Evolutionary conservation across 2,888 invertebrate genomes (phyloP).

Genomic region (Hypselothyrea guttata): DNA sequence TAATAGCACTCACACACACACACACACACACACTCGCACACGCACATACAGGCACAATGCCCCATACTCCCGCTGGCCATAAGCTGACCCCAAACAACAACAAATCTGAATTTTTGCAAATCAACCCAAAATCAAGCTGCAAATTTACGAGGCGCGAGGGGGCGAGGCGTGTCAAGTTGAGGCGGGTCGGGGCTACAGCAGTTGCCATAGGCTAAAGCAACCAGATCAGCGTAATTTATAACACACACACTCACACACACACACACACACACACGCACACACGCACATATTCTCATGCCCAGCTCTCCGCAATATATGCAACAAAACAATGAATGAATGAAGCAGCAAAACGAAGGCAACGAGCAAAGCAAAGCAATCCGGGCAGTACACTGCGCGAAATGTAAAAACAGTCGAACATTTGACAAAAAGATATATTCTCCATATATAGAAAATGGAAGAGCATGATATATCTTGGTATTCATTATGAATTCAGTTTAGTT

Average conservation of each 20-base stretch:
- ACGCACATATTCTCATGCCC: slow-evolving; percentile 13
- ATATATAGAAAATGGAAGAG: too few species aligned
- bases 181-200: slow-evolving; percentile 1
- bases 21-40: background rate
- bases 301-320: slow-evolving; percentile 27
- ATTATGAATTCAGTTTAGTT: too few species aligned
- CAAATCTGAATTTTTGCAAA: slow-evolving; percentile 51
- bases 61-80: background rate
- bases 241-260: slow-evolving; percentile 20
- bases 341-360: slow-evolving; percentile 6
- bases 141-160: slow-evolving; percentile 49
- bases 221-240: slow-evolving; percentile 70
- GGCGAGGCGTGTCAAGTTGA: background rate
- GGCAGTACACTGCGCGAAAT: too few species aligned
- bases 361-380: background rate
- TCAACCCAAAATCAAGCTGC: slow-evolving; percentile 59
- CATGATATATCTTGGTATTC: too few species aligned
- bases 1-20: slow-evolving; percentile 8
- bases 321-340: slow-evolving; percentile 33
- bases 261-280: slow-evolving; percentile 18
- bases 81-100: slow-evolving; percentile 6
- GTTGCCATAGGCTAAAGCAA: slow-evolving; percentile 42
- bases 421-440: too few species aligned
- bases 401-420: too few species aligned
- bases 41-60: background rate